A percentile compares a stretch with the other conserved stretches of the same genome.
These are phyloP conservation scores for Pygoscelis antarcticus DNA, from an alignment of 2,113 vertebrate genomes.

Conservation along the genomic window DNA sequence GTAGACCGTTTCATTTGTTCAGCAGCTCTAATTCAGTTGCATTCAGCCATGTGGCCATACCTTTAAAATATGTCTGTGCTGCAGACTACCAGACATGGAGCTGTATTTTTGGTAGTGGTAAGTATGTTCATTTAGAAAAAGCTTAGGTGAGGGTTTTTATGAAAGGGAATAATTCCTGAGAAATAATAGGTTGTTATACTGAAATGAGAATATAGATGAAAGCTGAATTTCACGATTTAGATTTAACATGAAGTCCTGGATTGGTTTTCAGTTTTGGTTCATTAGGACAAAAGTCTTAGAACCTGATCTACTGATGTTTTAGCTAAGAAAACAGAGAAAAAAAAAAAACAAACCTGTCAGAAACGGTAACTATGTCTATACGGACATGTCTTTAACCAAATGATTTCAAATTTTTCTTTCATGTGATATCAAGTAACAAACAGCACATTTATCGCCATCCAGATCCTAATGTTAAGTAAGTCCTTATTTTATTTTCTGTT, in stretches of 20 bases:
- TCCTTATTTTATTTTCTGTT: neutral
- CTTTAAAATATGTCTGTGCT: neutral
- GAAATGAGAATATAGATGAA: neutral
- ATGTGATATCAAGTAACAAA: neutral
- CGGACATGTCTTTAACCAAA: neutral
- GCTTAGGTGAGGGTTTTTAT: neutral
- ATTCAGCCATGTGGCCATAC: too few species aligned
- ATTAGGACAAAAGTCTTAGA: neutral
- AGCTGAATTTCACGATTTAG: neutral
- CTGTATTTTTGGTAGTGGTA: neutral
- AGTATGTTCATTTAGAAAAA: neutral
- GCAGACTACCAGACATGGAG: neutral
- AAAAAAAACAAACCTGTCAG: neutral
- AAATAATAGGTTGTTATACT: neutral
- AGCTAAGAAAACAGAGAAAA: neutral
- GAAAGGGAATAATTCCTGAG: neutral
- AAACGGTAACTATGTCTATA: neutral
- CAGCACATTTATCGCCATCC: neutral
- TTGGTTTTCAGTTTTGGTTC: neutral
- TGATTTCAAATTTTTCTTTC: neutral
- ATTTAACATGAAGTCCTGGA: neutral
- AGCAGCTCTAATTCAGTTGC: neutral
- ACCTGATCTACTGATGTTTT: neutral
- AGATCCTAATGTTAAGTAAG: neutral
- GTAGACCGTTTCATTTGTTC: neutral